phyloP scores from a whole-genome alignment of 92 coral and sea anemone species.

The Heliopora coerulea region DNA sequence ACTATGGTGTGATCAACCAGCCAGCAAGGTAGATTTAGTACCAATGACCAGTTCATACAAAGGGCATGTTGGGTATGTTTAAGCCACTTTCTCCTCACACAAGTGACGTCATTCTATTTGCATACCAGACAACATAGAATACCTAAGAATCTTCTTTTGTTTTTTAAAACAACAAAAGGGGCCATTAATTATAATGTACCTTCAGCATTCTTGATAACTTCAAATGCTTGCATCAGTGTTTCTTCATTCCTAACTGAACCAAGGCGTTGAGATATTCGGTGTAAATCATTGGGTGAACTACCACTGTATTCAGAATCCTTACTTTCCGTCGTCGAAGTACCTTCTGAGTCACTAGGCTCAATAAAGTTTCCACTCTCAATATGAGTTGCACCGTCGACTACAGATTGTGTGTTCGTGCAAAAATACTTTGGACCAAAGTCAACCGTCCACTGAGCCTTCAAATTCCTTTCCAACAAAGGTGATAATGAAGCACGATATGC shows the following conservation, averaged over 20 bases:
- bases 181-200: constrained; percentile 5
- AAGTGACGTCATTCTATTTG: too few species aligned
- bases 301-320: constrained; percentile 37
- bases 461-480: constrained; percentile 14
- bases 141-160: too few species aligned
- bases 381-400: neutral
- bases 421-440: constrained; percentile 35
- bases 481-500: neutral
- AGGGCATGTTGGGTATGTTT: too few species aligned
- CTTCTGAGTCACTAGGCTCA: neutral
- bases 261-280: constrained; percentile 42
- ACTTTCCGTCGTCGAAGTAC: constrained; percentile 12
- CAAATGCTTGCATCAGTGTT: constrained; percentile 32
- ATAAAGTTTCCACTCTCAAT: too few species aligned
- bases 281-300: constrained; percentile 29
- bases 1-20: too few species aligned
- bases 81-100: too few species aligned
- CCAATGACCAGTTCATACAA: too few species aligned
- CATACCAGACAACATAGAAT: too few species aligned
- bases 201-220: constrained; percentile 42
- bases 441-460: constrained; percentile 32
- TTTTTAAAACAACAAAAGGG: too few species aligned
- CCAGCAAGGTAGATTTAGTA: too few species aligned
- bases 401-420: constrained; percentile 24
- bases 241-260: constrained; percentile 38